Conservation (phyloP, 2,113 vertebrate genomes). For the Nestor notabilis region DNA sequence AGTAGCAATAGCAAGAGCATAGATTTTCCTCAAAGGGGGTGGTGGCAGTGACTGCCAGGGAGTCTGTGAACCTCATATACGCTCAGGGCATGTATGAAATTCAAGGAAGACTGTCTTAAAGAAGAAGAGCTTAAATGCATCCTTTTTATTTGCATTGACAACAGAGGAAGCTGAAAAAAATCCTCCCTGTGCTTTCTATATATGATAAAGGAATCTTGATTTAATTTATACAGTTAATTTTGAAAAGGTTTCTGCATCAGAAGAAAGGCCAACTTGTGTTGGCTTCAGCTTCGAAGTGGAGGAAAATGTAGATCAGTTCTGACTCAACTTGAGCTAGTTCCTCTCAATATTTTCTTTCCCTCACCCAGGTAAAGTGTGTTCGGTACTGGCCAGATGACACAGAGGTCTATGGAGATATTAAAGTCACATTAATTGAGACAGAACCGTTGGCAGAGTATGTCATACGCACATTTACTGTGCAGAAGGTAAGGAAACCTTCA, state of each 20-base stretch:
- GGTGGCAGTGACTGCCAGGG: neutral
- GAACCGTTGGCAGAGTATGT: slow-evolving; percentile 95
- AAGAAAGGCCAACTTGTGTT: neutral
- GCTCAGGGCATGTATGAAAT: neutral
- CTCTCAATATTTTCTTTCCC: neutral
- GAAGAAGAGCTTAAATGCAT: neutral
- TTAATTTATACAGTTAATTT: neutral
- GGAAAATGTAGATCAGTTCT: slow-evolving; percentile 1
- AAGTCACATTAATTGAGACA: slow-evolving; percentile 95
- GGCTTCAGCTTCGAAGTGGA: neutral
- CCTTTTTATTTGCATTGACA: neutral
- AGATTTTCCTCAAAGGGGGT: neutral
- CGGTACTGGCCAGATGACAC: slow-evolving; percentile 98
- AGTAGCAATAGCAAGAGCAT: neutral
- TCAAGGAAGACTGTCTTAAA: neutral
- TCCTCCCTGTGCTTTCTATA: neutral
- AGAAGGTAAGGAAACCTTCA: slow-evolving; percentile 84
- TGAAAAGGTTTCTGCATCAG: neutral
- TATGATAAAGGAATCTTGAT: neutral
- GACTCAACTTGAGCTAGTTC: neutral
- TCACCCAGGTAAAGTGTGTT: slow-evolving; percentile 91
- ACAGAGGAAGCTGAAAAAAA: neutral
- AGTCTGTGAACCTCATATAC: neutral
- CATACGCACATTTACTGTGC: slow-evolving; percentile 95
- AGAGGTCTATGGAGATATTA: slow-evolving; percentile 94